phyloP scores from a whole-genome alignment of 1,140 invertebrate species.

The Nasonia longicornis region DNA sequence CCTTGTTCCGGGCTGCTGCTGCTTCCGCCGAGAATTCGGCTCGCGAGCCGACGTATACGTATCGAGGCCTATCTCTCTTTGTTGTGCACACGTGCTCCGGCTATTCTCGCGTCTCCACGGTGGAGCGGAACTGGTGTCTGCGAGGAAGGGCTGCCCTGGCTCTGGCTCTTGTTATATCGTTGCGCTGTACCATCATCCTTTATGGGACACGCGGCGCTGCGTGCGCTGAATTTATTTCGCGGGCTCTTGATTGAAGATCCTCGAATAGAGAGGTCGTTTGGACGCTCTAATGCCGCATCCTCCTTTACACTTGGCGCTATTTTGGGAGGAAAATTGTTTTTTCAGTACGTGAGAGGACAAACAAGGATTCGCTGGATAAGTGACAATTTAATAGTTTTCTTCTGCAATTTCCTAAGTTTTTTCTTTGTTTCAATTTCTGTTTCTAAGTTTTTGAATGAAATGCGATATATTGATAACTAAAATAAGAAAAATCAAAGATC shows the following conservation, averaged over 20 bases:
- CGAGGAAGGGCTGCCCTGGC: background rate
- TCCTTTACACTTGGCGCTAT: background rate
- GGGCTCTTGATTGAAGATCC: conserved; percentile 19
- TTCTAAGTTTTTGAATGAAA: too few species aligned
- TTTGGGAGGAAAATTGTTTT: background rate
- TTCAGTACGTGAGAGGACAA: too few species aligned
- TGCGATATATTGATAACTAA: too few species aligned
- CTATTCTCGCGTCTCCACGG: background rate
- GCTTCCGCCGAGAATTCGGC: background rate
- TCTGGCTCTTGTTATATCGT: background rate
- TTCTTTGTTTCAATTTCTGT: too few species aligned
- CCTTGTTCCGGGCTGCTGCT: too few species aligned
- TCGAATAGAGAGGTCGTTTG: background rate
- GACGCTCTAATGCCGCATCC: conserved; percentile 1
- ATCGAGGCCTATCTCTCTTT: conserved; percentile 33
- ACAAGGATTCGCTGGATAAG: too few species aligned
- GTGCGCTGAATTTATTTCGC: conserved; percentile 36
- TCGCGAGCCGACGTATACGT: background rate
- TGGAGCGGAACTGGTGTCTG: background rate
- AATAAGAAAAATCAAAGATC: background rate
- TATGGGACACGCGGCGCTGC: conserved; percentile 31
- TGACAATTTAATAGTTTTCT: too few species aligned
- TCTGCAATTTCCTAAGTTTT: too few species aligned
- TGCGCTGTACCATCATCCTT: conserved; percentile 3
- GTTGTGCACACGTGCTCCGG: conserved; percentile 2